A percentile compares a stretch with the other conserved stretches of the same genome.
Conservation (phyloP, 1,140 invertebrate species). For the Drosophila kanapiae region DNA sequence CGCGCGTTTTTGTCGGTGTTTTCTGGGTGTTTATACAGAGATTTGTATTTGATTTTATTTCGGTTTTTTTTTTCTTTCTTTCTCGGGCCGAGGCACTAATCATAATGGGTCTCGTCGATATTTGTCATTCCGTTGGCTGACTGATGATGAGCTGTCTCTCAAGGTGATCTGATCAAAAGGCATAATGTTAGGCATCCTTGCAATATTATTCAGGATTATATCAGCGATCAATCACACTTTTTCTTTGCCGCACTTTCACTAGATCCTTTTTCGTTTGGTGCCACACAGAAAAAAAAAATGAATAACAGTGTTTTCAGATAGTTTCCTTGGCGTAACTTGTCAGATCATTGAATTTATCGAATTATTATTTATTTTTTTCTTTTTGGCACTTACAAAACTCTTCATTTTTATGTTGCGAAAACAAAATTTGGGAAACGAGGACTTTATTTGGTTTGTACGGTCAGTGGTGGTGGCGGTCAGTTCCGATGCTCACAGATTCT, state of each 20-base stretch:
- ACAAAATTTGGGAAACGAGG: constrained; percentile 55
- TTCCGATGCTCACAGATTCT: constrained; percentile 79
- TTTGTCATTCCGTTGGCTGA: constrained; percentile 37
- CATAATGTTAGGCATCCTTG: background rate
- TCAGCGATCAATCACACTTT: constrained; percentile 1
- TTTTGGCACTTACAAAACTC: constrained; percentile 73
- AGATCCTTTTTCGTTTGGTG: constrained; percentile 7
- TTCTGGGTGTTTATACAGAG: constrained; percentile 12
- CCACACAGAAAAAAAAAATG: constrained; percentile 21
- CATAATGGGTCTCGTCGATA: constrained; percentile 48
- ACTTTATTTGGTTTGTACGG: constrained; percentile 5
- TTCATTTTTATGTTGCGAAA: constrained; percentile 62
- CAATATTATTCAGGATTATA: too few relatives aligned
- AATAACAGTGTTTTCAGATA: background rate
- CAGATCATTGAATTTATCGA: background rate
- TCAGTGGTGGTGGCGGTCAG: constrained; percentile 7
- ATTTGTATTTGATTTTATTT: constrained; percentile 17
- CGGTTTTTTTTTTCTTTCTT: constrained; percentile 21
- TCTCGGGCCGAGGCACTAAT: constrained; percentile 41
- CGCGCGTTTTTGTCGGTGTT: constrained; percentile 32
- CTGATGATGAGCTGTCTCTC: constrained; percentile 17
- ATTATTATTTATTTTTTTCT: constrained; percentile 1
- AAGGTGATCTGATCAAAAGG: constrained; percentile 24
- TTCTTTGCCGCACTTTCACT: constrained; percentile 29
- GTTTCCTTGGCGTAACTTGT: background rate